Conservation (phyloP, 2,888 invertebrate genomes). For the Piscicola geometra region DNA sequence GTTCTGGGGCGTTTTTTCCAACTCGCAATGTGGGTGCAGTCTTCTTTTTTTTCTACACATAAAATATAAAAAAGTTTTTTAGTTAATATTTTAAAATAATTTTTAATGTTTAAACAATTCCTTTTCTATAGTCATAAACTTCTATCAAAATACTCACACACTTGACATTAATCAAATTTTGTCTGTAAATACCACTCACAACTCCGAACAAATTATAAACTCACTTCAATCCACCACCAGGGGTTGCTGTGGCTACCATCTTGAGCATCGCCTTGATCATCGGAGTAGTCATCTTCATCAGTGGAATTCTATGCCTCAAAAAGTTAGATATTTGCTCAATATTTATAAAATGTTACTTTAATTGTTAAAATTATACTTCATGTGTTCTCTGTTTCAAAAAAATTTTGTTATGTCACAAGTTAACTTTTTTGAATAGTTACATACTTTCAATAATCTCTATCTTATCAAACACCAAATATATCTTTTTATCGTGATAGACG, state of each 20-base stretch:
- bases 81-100: too few relatives aligned
- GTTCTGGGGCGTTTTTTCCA: conserved; percentile 11
- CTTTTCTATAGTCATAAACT: too few relatives aligned
- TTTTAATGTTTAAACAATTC: too few relatives aligned
- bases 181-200: too few relatives aligned
- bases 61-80: too few relatives aligned
- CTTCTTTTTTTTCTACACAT: not conserved
- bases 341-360: not conserved
- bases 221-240: conserved; percentile 39
- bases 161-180: not conserved
- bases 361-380: not conserved
- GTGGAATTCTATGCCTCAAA: conserved; percentile 28
- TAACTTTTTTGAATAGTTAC: too few relatives aligned
- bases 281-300: conserved; percentile 28
- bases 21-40: conserved; percentile 7
- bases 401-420: too few relatives aligned
- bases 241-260: conserved; percentile 33
- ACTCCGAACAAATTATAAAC: too few relatives aligned
- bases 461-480: too few relatives aligned
- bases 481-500: too few relatives aligned
- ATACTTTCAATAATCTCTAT: too few relatives aligned
- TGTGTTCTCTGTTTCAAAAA: too few relatives aligned
- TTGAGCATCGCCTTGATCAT: conserved; percentile 32
- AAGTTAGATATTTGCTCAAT: not conserved
- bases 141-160: conserved; percentile 14